Evolutionary conservation across 1,140 invertebrate genomes (phyloP).

Genomic region (Formica selysi): DNA sequence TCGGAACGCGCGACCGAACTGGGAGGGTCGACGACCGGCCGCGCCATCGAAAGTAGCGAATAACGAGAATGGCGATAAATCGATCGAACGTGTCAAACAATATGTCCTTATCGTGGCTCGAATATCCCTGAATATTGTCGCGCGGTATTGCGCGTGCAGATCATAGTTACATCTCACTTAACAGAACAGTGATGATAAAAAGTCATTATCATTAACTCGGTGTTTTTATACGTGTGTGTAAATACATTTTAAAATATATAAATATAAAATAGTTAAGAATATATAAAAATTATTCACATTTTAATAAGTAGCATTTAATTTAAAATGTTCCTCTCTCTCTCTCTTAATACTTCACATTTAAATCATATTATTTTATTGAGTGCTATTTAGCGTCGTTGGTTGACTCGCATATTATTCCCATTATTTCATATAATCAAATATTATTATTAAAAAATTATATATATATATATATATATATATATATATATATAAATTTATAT

Average conservation of each 20-base stretch:
- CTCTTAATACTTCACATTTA: background rate
- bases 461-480: too few species aligned
- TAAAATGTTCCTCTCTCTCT: background rate
- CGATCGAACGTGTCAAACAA: conserved; percentile 68
- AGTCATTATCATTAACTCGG: background rate
- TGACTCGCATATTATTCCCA: background rate
- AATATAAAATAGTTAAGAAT: background rate
- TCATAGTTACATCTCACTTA: conserved; percentile 36
- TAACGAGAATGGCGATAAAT: conserved; percentile 65
- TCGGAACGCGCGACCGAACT: conserved; percentile 66
- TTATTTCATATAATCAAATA: background rate
- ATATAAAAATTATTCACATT: background rate
- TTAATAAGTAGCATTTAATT: background rate
- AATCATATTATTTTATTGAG: background rate
- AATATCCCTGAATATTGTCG: conserved; percentile 49
- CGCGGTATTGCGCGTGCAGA: background rate
- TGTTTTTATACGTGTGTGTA: background rate
- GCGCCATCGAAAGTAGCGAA: conserved; percentile 64
- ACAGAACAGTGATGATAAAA: background rate
- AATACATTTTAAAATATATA: background rate
- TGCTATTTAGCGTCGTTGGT: background rate
- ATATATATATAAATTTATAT: background rate
- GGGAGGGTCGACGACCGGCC: conserved; percentile 60
- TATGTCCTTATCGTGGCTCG: conserved; percentile 68
- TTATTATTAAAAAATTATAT: conserved; percentile 25